Evolutionary conservation across 2,113 vertebrate genomes (phyloP).

Genomic region (Zootoca vivipara): DNA sequence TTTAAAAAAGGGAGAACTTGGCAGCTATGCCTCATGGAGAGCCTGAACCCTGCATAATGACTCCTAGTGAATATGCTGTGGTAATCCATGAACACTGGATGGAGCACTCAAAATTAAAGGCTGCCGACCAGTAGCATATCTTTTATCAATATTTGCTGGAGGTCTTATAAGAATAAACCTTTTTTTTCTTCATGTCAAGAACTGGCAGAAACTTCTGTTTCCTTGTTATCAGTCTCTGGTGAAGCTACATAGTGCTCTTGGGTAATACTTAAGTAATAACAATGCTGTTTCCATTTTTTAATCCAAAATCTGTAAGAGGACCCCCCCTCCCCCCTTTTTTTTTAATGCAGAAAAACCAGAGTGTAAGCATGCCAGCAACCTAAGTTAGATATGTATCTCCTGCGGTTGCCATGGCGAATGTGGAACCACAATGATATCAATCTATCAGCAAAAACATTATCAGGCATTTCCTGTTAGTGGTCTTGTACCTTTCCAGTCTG

Average conservation of each 20-base stretch:
- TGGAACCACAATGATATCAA: conserved; percentile 30
- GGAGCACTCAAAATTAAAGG: not conserved
- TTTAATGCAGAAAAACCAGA: conserved; percentile 51
- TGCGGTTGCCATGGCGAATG: conserved; percentile 57
- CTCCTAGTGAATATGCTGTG: not conserved
- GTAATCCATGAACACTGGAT: not conserved
- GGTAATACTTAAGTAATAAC: conserved; percentile 35
- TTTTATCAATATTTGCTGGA: conserved; percentile 8
- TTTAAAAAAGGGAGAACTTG: too few species aligned
- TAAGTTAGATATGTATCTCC: conserved; percentile 53
- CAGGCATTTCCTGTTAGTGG: conserved; percentile 55
- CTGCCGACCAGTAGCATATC: not conserved
- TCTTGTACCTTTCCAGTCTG: conserved; percentile 12
- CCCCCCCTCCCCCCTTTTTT: conserved; percentile 15
- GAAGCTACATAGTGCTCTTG: conserved; percentile 6
- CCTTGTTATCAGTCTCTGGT: conserved; percentile 28
- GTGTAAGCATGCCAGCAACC: conserved; percentile 44
- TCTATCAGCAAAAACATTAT: conserved; percentile 47
- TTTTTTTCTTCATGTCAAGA: not conserved
- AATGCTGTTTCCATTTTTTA: not conserved
- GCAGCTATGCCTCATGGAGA: not conserved
- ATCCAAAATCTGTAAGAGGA: conserved; percentile 17
- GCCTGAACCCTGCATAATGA: not conserved
- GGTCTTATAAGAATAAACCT: not conserved
- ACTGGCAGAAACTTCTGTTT: not conserved